A percentile compares a stretch with the other conserved stretches of the same genome.
phyloP scores from a whole-genome alignment of 2,113 vertebrate species.

The Greenwoodochromis staneri region DNA sequence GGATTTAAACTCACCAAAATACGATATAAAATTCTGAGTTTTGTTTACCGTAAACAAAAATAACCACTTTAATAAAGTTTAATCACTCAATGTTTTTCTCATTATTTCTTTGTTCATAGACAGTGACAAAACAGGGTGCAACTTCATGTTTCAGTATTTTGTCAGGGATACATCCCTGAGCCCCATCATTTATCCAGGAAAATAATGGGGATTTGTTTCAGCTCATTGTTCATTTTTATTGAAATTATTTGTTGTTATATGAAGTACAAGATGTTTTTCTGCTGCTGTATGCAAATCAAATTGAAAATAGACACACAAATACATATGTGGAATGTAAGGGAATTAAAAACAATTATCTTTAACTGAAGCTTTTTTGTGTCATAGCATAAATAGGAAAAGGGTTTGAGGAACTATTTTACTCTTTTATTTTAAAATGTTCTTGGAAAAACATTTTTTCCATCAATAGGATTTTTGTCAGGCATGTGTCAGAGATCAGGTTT shows the following conservation, averaged over 20 bases:
- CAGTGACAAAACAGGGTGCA: background rate
- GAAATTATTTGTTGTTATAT: background rate
- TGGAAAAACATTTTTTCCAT: no score
- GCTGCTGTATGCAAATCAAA: background rate
- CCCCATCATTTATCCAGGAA: background rate
- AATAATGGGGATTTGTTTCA: background rate
- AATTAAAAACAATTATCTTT: background rate
- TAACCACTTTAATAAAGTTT: background rate
- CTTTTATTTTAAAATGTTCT: no score
- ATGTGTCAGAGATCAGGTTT: no score
- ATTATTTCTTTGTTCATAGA: background rate
- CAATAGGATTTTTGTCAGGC: no score
- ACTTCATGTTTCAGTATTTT: background rate
- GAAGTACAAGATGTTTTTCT: background rate
- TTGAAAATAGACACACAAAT: background rate
- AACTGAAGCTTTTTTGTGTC: background rate
- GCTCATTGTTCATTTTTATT: background rate
- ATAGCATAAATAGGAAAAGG: background rate
- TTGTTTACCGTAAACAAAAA: background rate
- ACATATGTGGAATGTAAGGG: background rate
- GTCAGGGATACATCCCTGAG: background rate
- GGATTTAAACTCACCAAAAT: conserved; percentile 43
- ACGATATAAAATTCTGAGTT: background rate
- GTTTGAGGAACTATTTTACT: no score
- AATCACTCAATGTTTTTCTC: background rate